Conservation (phyloP, 1,140 invertebrate species). For the Lordiphosa stackelbergi region DNA sequence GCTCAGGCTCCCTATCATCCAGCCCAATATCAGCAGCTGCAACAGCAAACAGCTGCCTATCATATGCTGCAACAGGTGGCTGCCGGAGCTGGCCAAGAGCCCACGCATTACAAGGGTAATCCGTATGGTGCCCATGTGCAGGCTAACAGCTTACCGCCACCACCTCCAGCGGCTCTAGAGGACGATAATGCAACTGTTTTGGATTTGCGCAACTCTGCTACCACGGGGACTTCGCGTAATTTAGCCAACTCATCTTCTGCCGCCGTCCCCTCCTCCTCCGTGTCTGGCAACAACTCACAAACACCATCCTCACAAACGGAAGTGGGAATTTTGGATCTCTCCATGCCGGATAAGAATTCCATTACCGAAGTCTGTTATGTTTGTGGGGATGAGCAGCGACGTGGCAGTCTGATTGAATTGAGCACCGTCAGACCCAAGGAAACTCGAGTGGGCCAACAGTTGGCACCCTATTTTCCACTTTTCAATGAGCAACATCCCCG, state of each 20-base stretch:
- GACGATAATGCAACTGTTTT: slow-evolving; percentile 64
- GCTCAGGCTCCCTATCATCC: slow-evolving; percentile 46
- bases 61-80: slow-evolving; percentile 61
- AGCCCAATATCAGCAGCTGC: slow-evolving; percentile 57
- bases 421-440: slow-evolving; percentile 81
- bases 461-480: slow-evolving; percentile 87
- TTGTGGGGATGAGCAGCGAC: slow-evolving; percentile 90
- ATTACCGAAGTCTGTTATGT: slow-evolving; percentile 92
- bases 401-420: slow-evolving; percentile 84
- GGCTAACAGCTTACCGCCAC: not conserved
- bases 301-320: slow-evolving; percentile 49
- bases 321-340: slow-evolving; percentile 89
- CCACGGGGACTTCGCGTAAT: slow-evolving; percentile 3
- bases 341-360: slow-evolving; percentile 94
- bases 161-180: slow-evolving; percentile 25
- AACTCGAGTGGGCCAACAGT: slow-evolving; percentile 73
- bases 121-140: slow-evolving; percentile 42
- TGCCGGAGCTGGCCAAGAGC: slow-evolving; percentile 26
- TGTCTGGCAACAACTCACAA: not conserved
- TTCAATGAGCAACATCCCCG: slow-evolving; percentile 88
- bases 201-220: slow-evolving; percentile 58
- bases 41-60: slow-evolving; percentile 65
- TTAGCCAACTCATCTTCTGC: not conserved
- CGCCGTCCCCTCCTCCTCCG: not conserved
- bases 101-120: slow-evolving; percentile 55